Evolutionary conservation across 2,888 invertebrate species (phyloP).

Genomic region (Halocaridina rubra): DNA sequence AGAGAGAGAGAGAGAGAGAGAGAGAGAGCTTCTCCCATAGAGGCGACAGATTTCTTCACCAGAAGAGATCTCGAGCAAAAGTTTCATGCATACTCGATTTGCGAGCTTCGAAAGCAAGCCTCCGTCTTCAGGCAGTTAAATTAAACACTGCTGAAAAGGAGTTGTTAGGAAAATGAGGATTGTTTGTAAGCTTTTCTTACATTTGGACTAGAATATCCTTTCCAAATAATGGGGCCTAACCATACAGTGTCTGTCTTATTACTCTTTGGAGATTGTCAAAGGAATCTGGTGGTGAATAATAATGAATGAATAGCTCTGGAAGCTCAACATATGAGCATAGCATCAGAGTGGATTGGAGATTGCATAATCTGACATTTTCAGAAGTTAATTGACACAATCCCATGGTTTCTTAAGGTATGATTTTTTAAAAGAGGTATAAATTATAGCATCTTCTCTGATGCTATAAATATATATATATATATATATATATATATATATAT

Average conservation of each 20-base stretch:
- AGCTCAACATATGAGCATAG: not conserved
- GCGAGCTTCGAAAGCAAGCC: not conserved
- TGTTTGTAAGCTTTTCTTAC: no score
- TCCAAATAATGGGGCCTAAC: no score
- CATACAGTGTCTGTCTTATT: no score
- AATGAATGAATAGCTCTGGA: not conserved
- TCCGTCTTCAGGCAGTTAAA: not conserved
- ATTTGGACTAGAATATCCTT: no score
- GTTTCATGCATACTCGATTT: not conserved
- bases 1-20: not conserved
- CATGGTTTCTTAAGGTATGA: no score
- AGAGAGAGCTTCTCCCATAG: no score
- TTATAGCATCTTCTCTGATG: no score
- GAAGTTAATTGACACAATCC: not conserved
- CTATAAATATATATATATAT: constrained; percentile 16
- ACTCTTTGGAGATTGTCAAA: no score
- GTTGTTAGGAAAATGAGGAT: not conserved
- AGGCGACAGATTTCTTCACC: not conserved
- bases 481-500: constrained; percentile 6
- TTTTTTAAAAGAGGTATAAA: no score
- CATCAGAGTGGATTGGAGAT: not conserved
- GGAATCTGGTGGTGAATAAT: not conserved
- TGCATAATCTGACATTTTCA: not conserved
- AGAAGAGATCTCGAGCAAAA: not conserved
- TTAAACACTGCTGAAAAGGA: not conserved